Percentiles rank a stretch among this genome's conserved stretches.
phyloP scores from a whole-genome alignment of 2,113 vertebrate species.

The Epinephelus moara region DNA sequence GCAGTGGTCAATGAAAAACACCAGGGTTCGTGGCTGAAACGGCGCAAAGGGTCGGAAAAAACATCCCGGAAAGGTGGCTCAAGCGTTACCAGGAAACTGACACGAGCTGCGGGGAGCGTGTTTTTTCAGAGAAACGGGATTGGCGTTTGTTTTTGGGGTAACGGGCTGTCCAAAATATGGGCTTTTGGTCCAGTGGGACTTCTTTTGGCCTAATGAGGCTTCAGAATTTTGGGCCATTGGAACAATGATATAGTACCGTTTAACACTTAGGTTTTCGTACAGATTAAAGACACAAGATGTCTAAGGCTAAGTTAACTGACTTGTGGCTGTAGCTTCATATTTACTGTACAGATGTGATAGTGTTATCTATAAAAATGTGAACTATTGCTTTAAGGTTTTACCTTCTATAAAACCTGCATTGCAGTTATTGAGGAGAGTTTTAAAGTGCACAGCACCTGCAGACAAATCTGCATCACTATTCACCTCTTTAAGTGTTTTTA shows the following conservation, averaged over 20 bases:
- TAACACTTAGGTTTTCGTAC: background rate
- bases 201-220: too few relatives aligned
- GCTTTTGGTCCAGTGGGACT: too few relatives aligned
- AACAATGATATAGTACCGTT: background rate
- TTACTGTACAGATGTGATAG: background rate
- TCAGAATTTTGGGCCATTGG: too few relatives aligned
- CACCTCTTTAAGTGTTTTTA: background rate
- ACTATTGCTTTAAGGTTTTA: background rate
- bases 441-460: background rate
- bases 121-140: too few relatives aligned
- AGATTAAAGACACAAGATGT: background rate
- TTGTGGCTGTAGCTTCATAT: background rate
- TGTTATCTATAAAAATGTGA: background rate
- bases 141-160: too few relatives aligned
- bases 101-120: too few relatives aligned
- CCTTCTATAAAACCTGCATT: background rate
- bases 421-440: background rate
- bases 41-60: too few relatives aligned
- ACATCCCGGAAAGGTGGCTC: too few relatives aligned
- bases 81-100: too few relatives aligned
- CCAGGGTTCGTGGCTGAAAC: too few relatives aligned
- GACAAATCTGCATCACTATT: background rate
- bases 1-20: too few relatives aligned
- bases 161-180: too few relatives aligned
- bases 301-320: background rate